Conservation (phyloP, 2,113 vertebrate species). For the Datnioides undecimradiatus region DNA sequence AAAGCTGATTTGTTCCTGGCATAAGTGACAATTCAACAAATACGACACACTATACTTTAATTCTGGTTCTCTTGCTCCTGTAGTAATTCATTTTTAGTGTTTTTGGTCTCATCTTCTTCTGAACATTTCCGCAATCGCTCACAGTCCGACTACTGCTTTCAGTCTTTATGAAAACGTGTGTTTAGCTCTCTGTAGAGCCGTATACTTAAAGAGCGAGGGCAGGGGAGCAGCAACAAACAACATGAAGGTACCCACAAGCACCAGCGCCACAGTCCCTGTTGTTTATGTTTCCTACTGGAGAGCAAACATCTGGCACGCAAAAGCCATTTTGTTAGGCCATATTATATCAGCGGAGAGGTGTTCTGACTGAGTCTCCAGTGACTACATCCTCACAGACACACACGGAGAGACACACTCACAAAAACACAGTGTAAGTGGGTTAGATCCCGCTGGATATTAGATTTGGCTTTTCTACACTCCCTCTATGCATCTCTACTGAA, state of each 20-base stretch:
- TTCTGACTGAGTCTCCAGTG: constrained; percentile 3
- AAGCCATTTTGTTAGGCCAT: constrained; percentile 23
- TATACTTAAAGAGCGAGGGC: background rate
- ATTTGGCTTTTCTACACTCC: constrained; percentile 22
- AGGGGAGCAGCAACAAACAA: constrained; percentile 9
- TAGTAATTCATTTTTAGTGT: too few species aligned
- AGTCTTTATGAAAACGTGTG: background rate
- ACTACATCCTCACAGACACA: background rate
- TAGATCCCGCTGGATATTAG: constrained; percentile 43
- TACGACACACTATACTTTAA: too few species aligned
- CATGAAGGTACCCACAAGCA: background rate
- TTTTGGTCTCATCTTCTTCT: too few species aligned
- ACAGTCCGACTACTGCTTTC: background rate
- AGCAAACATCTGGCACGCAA: constrained; percentile 27
- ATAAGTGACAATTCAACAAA: too few species aligned
- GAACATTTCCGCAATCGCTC: too few species aligned
- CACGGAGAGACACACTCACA: background rate
- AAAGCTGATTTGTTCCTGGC: too few species aligned
- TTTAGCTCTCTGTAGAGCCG: background rate
- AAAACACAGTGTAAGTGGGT: constrained; percentile 60
- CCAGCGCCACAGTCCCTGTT: background rate
- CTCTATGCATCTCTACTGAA: constrained; percentile 12
- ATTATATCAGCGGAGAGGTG: constrained; percentile 29
- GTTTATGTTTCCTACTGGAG: constrained; percentile 15
- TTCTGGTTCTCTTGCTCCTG: too few species aligned